Base-by-base conservation (phyloP, 2,797 vertebrate species). In the Bradypus variegatus region DNA sequence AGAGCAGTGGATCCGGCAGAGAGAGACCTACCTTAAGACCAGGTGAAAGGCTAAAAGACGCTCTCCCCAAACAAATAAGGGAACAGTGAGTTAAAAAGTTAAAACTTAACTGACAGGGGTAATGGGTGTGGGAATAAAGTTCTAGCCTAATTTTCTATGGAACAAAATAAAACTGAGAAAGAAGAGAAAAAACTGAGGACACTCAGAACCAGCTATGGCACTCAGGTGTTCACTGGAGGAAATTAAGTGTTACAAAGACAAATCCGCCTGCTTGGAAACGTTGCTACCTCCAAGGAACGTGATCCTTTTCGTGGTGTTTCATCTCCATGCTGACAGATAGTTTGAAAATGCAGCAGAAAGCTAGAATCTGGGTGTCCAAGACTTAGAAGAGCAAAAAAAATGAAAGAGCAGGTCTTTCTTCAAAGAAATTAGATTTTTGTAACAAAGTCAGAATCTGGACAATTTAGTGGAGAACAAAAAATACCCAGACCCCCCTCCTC, bases 61-160 rank as follows among this genome's bases (percentile, higher is more conserved):
- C 6, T 50, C 23, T 79, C 83, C 82, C 38, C 23, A 76, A 94
- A 94, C 29, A 16, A 36, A 36, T 64, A 83, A 94, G 81, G 75
- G 88, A 87, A 41, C 14, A 36, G 0, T 11, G 13, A 64, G 41
- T 7, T 45, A 36, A 70, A 67, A 91, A 73, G 27, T 29, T 18
- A 45, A 78, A 55, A 55, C 8, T 45, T 19, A 23, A 27, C 69
- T 38, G 31, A 70, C 45, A 78, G 76, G 29, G 27, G 38, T 69
- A 78, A 69, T 7, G 50, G 55, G 25, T 58, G 0, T 60, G 21
- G n/a, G 45, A 79, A 16, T 55, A 38, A 86, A 50, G 60, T 62
- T 93, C 73, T 85, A 72, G 33, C 14, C 36, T 53, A 45, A 60
- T 85, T 84, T 85, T 85, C 55, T n/a, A 31, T 27, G 23, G 45